A percentile compares a stretch with the other conserved stretches of the same genome.
phyloP scores from a whole-genome alignment of 2,797 vertebrate species.

The Anas flavirostris region DNA sequence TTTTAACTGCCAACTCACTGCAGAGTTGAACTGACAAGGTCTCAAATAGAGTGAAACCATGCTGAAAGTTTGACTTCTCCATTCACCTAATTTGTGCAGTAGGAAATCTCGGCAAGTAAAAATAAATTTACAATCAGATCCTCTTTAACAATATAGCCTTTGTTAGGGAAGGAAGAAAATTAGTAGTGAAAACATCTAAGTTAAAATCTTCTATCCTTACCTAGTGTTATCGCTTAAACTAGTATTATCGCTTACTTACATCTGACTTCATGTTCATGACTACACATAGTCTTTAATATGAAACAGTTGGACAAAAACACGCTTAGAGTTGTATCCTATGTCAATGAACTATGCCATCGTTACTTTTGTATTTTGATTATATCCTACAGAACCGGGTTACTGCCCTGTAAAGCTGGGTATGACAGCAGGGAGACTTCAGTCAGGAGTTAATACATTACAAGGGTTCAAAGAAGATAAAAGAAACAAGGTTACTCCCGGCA shows the following conservation, averaged over 20 bases:
- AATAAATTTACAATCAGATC: background rate
- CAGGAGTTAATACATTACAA: conserved; percentile 92
- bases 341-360: background rate
- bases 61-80: background rate
- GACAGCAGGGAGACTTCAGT: conserved; percentile 91
- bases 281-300: background rate
- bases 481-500: conserved; percentile 93
- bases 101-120: background rate
- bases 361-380: background rate
- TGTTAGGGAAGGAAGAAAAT: background rate
- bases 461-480: conserved; percentile 98
- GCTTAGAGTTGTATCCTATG: background rate
- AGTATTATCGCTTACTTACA: too few species aligned
- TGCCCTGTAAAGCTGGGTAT: conserved; percentile 92
- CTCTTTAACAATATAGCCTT: background rate
- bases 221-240: background rate
- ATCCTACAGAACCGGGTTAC: conserved; percentile 86
- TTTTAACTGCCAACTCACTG: background rate
- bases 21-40: background rate
- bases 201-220: background rate
- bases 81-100: background rate
- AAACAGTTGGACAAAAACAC: background rate
- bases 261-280: background rate
- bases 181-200: background rate
- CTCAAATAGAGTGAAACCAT: background rate